Percentiles rank a stretch among this genome's conserved stretches.
Conservation (phyloP, 2,113 vertebrate genomes). For the Mormoops blainvillei region DNA sequence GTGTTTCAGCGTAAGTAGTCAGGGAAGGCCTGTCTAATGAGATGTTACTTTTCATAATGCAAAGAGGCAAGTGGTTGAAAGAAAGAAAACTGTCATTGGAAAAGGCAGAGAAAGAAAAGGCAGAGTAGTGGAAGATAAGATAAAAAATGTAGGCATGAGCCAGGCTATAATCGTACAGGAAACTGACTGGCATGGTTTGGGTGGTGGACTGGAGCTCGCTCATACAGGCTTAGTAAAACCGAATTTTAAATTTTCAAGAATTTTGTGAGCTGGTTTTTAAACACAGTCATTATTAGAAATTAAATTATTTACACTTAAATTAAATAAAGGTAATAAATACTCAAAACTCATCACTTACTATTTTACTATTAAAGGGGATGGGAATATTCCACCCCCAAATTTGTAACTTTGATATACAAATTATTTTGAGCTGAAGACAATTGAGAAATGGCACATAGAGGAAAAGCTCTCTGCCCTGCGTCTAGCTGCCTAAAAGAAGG, state of each 20-base stretch:
- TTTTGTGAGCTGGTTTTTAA: not conserved
- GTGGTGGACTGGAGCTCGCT: not conserved
- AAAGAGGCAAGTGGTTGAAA: not conserved
- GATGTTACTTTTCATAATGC: not conserved
- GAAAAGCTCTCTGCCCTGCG: not conserved
- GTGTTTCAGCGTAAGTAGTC: not conserved
- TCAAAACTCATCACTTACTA: not conserved
- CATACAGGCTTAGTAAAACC: not conserved
- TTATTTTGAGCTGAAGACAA: not conserved
- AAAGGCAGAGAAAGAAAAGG: too few species aligned
- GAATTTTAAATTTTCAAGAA: not conserved
- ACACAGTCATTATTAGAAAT: not conserved
- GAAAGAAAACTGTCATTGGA: not conserved
- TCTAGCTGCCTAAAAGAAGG: not conserved
- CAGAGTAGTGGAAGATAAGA: not conserved
- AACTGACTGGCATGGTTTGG: not conserved
- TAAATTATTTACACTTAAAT: not conserved
- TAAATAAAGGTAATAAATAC: not conserved
- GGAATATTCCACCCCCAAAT: not conserved
- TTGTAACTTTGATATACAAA: not conserved
- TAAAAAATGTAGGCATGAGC: not conserved
- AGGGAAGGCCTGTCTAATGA: not conserved
- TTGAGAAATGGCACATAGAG: not conserved
- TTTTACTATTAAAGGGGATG: not conserved
- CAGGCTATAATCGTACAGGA: not conserved